Percentiles rank a stretch among this genome's conserved stretches.
These are phyloP conservation scores for Galeruca laticollis DNA, from an alignment of 2,888 invertebrate genomes.

Conservation along the genomic window DNA sequence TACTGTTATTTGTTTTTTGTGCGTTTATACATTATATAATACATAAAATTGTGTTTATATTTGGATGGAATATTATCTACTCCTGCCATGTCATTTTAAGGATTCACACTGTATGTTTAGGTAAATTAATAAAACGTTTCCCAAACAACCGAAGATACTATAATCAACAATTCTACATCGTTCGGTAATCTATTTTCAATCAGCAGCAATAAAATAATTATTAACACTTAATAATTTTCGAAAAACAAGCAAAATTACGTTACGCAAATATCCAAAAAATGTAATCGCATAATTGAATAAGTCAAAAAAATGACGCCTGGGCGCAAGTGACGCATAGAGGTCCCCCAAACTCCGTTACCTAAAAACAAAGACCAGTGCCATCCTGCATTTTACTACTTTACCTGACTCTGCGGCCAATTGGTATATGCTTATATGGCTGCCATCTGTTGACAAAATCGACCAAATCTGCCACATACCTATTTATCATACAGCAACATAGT, in stretches of 20 bases:
- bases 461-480: slow-evolving; percentile 65
- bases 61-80: too few relatives aligned
- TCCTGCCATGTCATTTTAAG: too few relatives aligned
- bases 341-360: slow-evolving; percentile 63
- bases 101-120: too few relatives aligned
- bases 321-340: slow-evolving; percentile 61
- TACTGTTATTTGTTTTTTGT: too few relatives aligned
- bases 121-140: not conserved
- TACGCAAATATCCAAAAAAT: not conserved
- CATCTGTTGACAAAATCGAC: slow-evolving; percentile 55
- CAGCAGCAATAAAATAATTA: not conserved
- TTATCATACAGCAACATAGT: slow-evolving; percentile 65
- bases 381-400: slow-evolving; percentile 63
- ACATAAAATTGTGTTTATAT: too few relatives aligned
- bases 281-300: not conserved
- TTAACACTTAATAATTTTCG: not conserved
- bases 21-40: too few relatives aligned
- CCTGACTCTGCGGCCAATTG: slow-evolving; percentile 58
- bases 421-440: slow-evolving; percentile 52
- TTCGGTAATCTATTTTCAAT: not conserved
- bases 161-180: not conserved
- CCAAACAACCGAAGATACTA: not conserved
- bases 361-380: slow-evolving; percentile 59
- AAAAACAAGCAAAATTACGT: not conserved
- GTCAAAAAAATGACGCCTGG: slow-evolving; percentile 45